Evolutionary conservation across 2,797 vertebrate genomes (phyloP), one percentile per base, ranked within the genome.

Genomic region (Mustela erminea): DNA sequence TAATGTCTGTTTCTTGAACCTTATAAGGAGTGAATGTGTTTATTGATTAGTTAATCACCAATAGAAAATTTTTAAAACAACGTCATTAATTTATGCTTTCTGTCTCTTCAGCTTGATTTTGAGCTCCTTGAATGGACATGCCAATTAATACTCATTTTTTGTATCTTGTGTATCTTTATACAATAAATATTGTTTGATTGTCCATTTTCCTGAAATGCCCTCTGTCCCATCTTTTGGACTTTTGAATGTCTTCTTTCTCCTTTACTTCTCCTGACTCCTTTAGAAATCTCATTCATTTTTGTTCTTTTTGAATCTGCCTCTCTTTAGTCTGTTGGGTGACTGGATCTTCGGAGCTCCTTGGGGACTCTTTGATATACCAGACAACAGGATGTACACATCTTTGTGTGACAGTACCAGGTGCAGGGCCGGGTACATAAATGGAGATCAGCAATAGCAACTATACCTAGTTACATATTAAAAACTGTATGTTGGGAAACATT

Each of bases 161-260:
- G 1, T 88, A 27, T 85, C 38, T 94, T 27, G n/a, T 18, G 10
- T 27, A n/a, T 90, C 29, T 25, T 46, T 87, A 86, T 6, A 85
- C 23, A 60, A 12, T 58, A 90, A 62, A n/a, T 72, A 64, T 74
- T 80, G 90, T 82, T 49, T 62, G 14, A 32, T 78, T 52, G 29
- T 83, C 20, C 41, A 35, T 27, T 84, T 96, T 93, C 58, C 60
- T 49, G 54, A 94, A 93, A 81, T 92, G 74, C 12, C 23, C 43
- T 84, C 17, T 72, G 7, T 64, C 13, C 12, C 2, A 72, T 93
- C 38, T 64, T 75, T 62, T 88, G 52, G 12, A 35, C 58, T 92
- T 96, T 87, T 54, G 7, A 23, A 0, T 66, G 5, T 68, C 8
- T 41, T 41, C 87, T 81, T n/a, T 20, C 1, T 6, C n/a, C 46